phyloP scores from a whole-genome alignment of 2,113 vertebrate genomes.

The Anas platyrhynchos region DNA sequence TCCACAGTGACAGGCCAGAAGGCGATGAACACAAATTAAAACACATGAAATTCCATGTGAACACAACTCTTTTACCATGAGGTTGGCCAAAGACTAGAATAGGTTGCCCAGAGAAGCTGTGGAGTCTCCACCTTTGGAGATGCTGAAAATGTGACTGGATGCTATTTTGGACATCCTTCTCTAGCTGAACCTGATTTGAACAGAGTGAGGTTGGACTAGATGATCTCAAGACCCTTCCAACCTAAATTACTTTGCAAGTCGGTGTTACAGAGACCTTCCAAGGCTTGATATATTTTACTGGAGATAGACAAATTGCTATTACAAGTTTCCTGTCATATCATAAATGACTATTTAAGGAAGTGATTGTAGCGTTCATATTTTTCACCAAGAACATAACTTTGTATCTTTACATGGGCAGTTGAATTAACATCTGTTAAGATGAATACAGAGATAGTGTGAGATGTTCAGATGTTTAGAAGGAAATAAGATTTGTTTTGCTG shows the following conservation, averaged over 20 bases:
- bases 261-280: background rate
- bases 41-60: background rate
- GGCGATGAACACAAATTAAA: background rate
- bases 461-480: background rate
- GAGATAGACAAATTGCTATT: background rate
- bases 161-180: background rate
- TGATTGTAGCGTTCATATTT: background rate
- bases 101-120: background rate
- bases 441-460: background rate
- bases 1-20: background rate
- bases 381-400: background rate
- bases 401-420: background rate
- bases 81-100: background rate
- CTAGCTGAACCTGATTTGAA: background rate
- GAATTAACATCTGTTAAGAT: background rate
- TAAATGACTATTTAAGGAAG: background rate
- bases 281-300: background rate
- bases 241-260: background rate
- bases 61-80: background rate
- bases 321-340: too few relatives aligned
- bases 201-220: rapidly evolving
- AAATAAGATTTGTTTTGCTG: background rate
- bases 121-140: background rate
- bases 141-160: background rate
- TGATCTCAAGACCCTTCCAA: background rate